phyloP scores from a whole-genome alignment of 2,113 vertebrate species.

The Callospermophilus lateralis region DNA sequence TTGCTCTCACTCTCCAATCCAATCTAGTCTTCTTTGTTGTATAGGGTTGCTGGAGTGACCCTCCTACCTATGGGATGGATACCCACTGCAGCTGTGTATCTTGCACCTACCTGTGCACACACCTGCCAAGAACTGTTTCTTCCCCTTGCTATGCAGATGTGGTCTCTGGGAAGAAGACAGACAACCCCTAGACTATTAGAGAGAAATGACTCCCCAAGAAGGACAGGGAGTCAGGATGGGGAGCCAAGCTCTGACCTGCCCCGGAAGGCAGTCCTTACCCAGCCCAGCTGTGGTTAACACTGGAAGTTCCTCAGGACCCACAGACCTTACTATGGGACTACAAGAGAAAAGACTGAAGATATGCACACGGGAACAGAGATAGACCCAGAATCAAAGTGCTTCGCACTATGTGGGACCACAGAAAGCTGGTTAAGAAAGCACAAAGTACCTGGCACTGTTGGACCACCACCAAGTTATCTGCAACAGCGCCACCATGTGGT shows the following conservation, averaged over 20 bases:
- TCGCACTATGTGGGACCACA: rapidly evolving
- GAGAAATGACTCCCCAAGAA: rapidly evolving
- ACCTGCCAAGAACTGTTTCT: not conserved
- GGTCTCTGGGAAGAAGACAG: not conserved
- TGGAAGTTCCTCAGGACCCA: not conserved
- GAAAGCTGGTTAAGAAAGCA: not conserved
- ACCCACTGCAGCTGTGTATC: too few species aligned
- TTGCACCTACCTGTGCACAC: rapidly evolving
- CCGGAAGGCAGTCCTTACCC: too few species aligned
- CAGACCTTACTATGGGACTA: not conserved
- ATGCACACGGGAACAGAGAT: not conserved
- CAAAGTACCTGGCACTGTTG: rapidly evolving
- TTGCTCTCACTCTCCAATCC: not conserved
- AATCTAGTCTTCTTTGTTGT: not conserved
- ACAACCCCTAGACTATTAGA: not conserved
- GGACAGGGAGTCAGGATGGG: not conserved
- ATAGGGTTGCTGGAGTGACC: not conserved
- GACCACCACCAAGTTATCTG: rapidly evolving
- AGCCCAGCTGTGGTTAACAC: not conserved
- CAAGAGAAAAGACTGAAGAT: not conserved
- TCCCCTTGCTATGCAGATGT: not conserved
- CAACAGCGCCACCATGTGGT: constrained; percentile 60
- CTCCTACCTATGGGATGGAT: not conserved
- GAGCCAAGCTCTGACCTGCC: not conserved
- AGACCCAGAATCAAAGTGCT: too few species aligned